A percentile compares a stretch with the other conserved stretches of the same genome.
phyloP scores from a whole-genome alignment of 1,140 invertebrate genomes.

The Gonatopus flavifemur region DNA sequence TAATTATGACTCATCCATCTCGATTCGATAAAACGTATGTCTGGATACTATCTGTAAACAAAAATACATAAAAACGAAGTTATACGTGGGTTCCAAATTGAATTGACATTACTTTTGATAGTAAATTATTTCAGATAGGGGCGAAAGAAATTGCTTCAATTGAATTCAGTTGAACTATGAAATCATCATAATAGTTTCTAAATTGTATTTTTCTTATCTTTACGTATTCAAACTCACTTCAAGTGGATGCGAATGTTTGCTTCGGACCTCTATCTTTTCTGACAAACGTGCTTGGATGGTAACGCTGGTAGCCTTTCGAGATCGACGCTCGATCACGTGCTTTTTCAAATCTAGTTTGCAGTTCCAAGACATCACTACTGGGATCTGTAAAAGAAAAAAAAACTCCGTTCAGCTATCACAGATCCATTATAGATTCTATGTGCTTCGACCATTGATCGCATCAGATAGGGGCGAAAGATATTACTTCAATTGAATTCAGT shows the following conservation, averaged over 20 bases:
- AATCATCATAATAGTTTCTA: slow-evolving; percentile 37
- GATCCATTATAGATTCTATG: background rate
- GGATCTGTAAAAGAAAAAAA: slow-evolving; percentile 4
- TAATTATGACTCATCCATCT: no score
- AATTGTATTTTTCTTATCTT: background rate
- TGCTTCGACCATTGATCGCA: background rate
- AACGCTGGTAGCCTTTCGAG: no score
- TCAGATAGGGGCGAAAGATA: slow-evolving; percentile 58
- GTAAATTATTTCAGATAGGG: background rate
- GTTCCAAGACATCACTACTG: no score
- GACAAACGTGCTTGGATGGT: no score
- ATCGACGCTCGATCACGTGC: no score
- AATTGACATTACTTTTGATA: background rate
- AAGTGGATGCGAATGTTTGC: no score
- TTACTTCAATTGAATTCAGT: slow-evolving; percentile 38
- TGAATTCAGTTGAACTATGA: slow-evolving; percentile 52
- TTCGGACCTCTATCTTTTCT: no score
- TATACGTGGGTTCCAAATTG: background rate
- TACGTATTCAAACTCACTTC: no score
- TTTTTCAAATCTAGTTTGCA: no score
- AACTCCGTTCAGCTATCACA: background rate
- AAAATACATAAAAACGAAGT: background rate
- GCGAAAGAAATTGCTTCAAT: slow-evolving; percentile 48
- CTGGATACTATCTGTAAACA: no score
- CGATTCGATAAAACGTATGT: no score